Conservation (phyloP, 2,113 vertebrate genomes). For the Zosterops lateralis region DNA sequence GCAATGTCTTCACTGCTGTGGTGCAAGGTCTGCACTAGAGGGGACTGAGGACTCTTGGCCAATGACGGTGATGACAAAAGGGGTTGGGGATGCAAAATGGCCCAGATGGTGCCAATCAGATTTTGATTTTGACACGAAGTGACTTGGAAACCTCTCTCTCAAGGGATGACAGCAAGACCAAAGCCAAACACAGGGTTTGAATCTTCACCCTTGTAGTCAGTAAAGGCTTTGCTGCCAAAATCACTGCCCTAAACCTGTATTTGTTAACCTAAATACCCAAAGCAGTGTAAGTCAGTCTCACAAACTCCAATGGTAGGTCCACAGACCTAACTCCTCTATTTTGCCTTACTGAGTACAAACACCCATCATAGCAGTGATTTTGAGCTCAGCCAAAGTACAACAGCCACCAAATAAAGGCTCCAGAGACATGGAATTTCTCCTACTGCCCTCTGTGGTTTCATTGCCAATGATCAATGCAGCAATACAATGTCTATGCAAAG, state of each 20-base stretch:
- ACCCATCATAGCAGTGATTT: neutral
- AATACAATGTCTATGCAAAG: neutral
- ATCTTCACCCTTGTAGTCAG: neutral
- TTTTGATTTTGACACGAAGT: neutral
- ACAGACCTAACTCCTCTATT: neutral
- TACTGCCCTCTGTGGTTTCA: neutral
- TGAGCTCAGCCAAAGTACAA: neutral
- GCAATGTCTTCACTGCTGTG: neutral
- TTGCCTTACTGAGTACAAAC: neutral
- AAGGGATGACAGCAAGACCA: neutral
- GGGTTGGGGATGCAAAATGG: slow-evolving; percentile 12
- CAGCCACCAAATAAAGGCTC: neutral
- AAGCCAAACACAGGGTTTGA: neutral
- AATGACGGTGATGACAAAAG: neutral
- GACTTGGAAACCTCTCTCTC: neutral
- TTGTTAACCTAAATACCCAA: neutral
- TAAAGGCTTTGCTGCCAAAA: neutral
- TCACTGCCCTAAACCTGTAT: neutral
- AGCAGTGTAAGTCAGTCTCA: neutral
- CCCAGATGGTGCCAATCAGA: neutral
- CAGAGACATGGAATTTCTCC: neutral
- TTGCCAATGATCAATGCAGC: neutral
- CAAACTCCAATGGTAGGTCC: neutral
- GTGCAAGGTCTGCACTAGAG: neutral
- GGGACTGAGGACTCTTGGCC: neutral